phyloP scores from a whole-genome alignment of 2,888 invertebrate species.

The Osedax frankpressi region DNA sequence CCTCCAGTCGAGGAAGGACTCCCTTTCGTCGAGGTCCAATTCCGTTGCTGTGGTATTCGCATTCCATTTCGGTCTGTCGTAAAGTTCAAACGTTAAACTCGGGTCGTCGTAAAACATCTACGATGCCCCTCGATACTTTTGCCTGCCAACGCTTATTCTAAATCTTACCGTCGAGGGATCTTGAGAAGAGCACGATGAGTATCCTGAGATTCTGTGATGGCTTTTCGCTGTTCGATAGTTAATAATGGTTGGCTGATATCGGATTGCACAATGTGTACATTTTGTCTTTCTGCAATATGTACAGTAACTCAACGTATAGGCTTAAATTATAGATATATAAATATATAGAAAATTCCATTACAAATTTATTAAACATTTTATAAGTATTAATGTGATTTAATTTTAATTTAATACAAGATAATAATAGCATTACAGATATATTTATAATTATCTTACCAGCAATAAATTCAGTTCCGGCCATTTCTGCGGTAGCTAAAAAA shows the following conservation, averaged over 20 bases:
- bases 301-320: no score
- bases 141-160: not conserved
- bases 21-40: slow-evolving; percentile 64
- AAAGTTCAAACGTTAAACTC: no score
- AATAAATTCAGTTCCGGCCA: slow-evolving; percentile 81
- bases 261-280: slow-evolving; percentile 63
- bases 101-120: no score
- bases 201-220: slow-evolving; percentile 35
- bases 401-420: no score
- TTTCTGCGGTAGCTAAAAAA: slow-evolving; percentile 81
- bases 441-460: slow-evolving; percentile 47
- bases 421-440: not conserved
- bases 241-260: slow-evolving; percentile 50
- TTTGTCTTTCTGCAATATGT: slow-evolving; percentile 76
- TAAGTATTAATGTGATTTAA: no score
- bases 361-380: no score
- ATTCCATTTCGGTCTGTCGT: slow-evolving; percentile 72
- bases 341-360: no score
- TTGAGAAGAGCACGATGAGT: slow-evolving; percentile 53
- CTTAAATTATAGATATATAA: no score
- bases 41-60: slow-evolving; percentile 64
- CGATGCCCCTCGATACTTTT: no score
- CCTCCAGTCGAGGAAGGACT: slow-evolving; percentile 79
- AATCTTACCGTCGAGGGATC: slow-evolving; percentile 62
- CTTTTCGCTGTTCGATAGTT: slow-evolving; percentile 50